Evolutionary conservation across 1,140 invertebrate genomes (phyloP).

Genomic region (Drosophila ironensis): DNA sequence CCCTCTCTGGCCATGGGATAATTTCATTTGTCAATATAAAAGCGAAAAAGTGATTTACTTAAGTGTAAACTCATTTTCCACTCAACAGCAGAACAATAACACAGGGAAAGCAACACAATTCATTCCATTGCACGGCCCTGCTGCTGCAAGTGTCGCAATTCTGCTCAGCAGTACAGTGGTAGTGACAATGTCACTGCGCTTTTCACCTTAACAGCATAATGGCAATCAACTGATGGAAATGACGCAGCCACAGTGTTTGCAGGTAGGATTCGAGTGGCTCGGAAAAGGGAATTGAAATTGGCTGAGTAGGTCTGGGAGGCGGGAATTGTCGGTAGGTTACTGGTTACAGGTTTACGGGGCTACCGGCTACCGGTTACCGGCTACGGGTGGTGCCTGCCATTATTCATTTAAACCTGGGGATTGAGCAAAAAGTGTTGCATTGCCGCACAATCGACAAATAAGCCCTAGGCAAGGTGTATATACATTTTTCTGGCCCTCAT

Average conservation of each 20-base stretch:
- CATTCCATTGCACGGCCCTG: conserved; percentile 8
- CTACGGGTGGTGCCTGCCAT: conserved; percentile 31
- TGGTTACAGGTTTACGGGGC: background rate
- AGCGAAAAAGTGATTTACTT: conserved; percentile 69
- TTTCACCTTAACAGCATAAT: conserved; percentile 73
- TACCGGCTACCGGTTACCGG: background rate
- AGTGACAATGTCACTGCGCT: conserved; percentile 48
- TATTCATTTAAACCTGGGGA: conserved; percentile 68
- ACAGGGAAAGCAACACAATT: conserved; percentile 17
- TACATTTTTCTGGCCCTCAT: background rate
- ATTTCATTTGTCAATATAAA: conserved; percentile 67
- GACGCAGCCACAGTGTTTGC: conserved; percentile 44
- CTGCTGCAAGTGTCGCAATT: conserved; percentile 33
- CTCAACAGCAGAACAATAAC: conserved; percentile 59
- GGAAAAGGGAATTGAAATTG: conserved; percentile 39
- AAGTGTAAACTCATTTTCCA: conserved; percentile 75
- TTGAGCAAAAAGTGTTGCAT: conserved; percentile 62
- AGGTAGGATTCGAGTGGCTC: conserved; percentile 21
- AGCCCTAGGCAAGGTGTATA: conserved; percentile 42
- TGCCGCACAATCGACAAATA: conserved; percentile 45
- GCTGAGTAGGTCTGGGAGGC: conserved; percentile 1
- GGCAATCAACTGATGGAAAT: conserved; percentile 71
- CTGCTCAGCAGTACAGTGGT: conserved; percentile 8
- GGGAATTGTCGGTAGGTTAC: background rate
- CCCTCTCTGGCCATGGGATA: conserved; percentile 6